Base-by-base conservation (phyloP, 2,113 vertebrate species). In the Orycteropus afer region DNA sequence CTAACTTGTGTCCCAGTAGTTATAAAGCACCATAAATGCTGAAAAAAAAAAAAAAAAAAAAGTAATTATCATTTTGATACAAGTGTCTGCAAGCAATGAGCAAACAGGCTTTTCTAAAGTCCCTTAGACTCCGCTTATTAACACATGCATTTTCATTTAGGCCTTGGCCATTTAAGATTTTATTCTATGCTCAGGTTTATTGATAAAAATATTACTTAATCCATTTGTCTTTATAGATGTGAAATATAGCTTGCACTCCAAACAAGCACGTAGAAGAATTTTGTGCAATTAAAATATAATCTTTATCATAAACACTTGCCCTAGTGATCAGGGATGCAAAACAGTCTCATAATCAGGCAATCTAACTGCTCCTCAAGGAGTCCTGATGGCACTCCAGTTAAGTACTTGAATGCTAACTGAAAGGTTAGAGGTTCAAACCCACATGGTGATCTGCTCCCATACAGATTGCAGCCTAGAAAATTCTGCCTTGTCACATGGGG, bases 1-100 rank as follows among this genome's bases (percentile, higher is more conserved):
- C 34, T 59, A 0, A n/a, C 45, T 51, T 53, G 9, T 4, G 55
- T 45, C 27, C 63, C 0, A 0, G 0, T 20, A 1, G 53, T 71
- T 49, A 5, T 59, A 81, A 87, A 84, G 51, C 34, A 37, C 25
- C 17, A 13, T 12, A 14, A 63, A n/a, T 59, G 55, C 55, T 53
- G 8, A n/a, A 6, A 45, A 11, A 42, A 47, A 40, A 2, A 53
- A 40, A 2, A 53, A 51, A 42, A 74, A 17, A 55, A 61, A 34
- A 40, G 53, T 8, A 42, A 83, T 76, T 78, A 32, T 11, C 45
- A 3, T 73, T 59, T 51, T 32, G 25, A 63, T 23, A 40, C 15
- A 22, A 67, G 61, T 27, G 3, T 34, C 10, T 12, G 22, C 23
- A 23, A 14, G 17, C 71, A 34, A 3, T 53, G 40, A n/a, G 9